A percentile compares a stretch with the other conserved stretches of the same genome.
phyloP scores from a whole-genome alignment of 2,888 invertebrate species.

The Hydropsyche betteni region DNA sequence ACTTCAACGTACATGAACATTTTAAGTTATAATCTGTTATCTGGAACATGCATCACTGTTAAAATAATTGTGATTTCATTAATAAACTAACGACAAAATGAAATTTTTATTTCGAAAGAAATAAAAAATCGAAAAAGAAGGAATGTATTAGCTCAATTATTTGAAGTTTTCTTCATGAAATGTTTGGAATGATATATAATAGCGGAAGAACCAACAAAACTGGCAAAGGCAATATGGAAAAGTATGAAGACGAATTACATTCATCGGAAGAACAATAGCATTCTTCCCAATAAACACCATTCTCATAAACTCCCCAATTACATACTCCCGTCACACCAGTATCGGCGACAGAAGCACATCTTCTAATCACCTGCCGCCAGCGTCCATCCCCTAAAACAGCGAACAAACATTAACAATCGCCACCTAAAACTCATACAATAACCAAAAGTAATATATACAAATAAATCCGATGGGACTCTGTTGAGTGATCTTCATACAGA shows the following conservation, averaged over 20 bases:
- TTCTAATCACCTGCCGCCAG: conserved; percentile 89
- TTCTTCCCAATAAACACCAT: conserved; percentile 96
- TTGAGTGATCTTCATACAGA: conserved; percentile 94
- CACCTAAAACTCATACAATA: neutral
- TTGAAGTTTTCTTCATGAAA: no score
- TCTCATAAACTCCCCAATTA: conserved; percentile 94
- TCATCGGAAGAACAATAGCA: conserved; percentile 94
- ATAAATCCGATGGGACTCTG: conserved; percentile 94
- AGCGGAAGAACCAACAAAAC: neutral
- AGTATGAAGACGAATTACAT: conserved; percentile 73
- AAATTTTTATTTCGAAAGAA: no score
- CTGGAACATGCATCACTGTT: no score
- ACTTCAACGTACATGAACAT: no score
- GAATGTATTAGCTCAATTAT: no score
- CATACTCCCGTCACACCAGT: conserved; percentile 95
- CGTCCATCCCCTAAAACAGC: conserved; percentile 88
- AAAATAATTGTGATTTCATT: no score
- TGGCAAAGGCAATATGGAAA: conserved; percentile 9
- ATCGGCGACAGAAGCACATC: conserved; percentile 90
- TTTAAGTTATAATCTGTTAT: no score
- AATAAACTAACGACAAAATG: no score
- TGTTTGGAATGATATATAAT: neutral
- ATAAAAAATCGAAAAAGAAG: no score
- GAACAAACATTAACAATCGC: neutral
- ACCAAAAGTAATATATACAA: conserved; percentile 73